Conservation (phyloP, 1,140 invertebrate genomes). For the Euschistus heros region DNA sequence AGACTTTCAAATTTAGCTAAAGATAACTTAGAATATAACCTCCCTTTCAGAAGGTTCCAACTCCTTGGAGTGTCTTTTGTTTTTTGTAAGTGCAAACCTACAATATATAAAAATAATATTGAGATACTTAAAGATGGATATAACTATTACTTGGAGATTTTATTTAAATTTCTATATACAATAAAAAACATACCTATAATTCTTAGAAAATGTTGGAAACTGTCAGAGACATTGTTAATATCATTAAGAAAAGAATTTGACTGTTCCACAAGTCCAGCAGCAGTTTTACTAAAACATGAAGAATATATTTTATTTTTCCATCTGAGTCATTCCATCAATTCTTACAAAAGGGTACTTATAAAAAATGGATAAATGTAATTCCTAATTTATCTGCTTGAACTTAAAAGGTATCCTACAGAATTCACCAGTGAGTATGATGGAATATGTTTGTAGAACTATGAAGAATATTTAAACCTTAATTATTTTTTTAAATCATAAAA, state of each 20-base stretch:
- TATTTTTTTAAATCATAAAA: no score
- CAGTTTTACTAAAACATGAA: slow-evolving; percentile 34
- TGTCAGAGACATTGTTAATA: slow-evolving; percentile 33
- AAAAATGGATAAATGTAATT: no score
- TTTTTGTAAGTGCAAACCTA: slow-evolving; percentile 36
- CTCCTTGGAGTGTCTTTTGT: slow-evolving; percentile 34
- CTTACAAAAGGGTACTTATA: no score
- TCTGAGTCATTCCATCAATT: no score
- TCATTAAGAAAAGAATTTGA: slow-evolving; percentile 36
- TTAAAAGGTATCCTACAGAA: no score
- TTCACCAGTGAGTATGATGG: no score
- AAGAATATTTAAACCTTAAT: no score
- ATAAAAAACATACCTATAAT: slow-evolving; percentile 34
- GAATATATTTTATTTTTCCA: no score
- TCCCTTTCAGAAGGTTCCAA: slow-evolving; percentile 41
- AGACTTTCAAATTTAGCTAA: slow-evolving; percentile 38
- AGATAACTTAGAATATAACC: slow-evolving; percentile 40
- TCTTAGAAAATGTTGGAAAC: slow-evolving; percentile 38
- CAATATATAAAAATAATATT: slow-evolving; percentile 19
- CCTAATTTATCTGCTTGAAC: no score
- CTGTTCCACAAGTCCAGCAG: slow-evolving; percentile 37
- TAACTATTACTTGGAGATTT: not conserved
- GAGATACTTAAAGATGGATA: not conserved
- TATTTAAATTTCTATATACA: not conserved
- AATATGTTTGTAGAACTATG: no score